Evolutionary conservation across 1,140 invertebrate genomes (phyloP), one percentile per base, ranked within the genome.

Genomic region (Drosophila sproati): DNA sequence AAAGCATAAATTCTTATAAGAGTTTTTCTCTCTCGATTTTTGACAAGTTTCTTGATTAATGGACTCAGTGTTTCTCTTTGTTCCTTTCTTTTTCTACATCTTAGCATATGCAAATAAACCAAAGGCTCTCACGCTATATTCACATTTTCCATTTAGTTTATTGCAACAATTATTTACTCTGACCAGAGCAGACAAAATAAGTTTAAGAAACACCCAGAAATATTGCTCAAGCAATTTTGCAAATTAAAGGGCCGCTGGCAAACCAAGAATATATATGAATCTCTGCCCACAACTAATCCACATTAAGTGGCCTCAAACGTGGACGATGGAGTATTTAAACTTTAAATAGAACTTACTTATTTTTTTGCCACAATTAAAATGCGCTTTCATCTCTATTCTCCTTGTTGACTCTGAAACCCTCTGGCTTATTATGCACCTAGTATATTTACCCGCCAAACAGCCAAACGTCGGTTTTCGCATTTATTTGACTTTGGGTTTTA

Each of bases 121-220:
- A 41, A 57, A 54, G 48, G 45, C 47, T 54, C 31, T 12, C 12
- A 1, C 20, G 20, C 20, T 20, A 1, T 20, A 20, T 20, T 20
- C 43, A 34, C 37, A 61, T 57, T 78, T 82, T 69, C 35, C 77
- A 78, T 82, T 87, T 54, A 78, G 66, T 81, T 78, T 72, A 70
- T 51, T 51, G 12, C 51, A 63, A 55, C 56, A 63, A 52, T 55
- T 77, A 79, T 82, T 82, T 87, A 68, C 68, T 70, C 29, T 62
- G 54, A 60, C 6, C 35, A 20, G 20, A 20, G 20, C 5, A n/a
- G 5, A 28, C 55, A n/a, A 32, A 54, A 34, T 2, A 43, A 3
- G 43, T 28, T 37, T 3, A 34, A 12, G 31, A 28, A 43, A 48
- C 60, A 43, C 29, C 6, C 29, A n/a, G 47, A 73, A 67, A 61